These are phyloP conservation scores for Naja naja DNA, from an alignment of 2,113 vertebrate genomes.

Conservation along the genomic window DNA sequence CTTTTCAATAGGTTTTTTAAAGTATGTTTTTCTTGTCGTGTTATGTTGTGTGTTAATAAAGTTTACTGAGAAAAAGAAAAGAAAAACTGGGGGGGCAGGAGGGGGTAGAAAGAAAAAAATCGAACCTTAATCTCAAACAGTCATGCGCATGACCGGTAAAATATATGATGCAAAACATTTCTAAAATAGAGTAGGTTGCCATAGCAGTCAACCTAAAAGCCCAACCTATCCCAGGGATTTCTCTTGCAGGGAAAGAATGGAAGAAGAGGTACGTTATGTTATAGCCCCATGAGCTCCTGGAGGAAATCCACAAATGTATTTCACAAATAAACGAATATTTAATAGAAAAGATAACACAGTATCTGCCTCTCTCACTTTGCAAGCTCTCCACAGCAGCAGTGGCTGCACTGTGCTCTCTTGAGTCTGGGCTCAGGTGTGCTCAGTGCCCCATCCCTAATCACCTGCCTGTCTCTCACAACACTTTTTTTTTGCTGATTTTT, in stretches of 20 bases:
- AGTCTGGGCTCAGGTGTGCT: slow-evolving; percentile 3
- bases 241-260: not conserved
- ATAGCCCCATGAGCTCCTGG: not conserved
- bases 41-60: too few relatives aligned
- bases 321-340: not conserved
- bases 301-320: not conserved
- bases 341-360: not conserved
- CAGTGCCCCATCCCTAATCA: not conserved
- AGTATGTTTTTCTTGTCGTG: too few relatives aligned
- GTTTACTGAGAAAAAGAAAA: too few relatives aligned
- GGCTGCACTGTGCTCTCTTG: not conserved
- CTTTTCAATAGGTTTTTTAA: too few relatives aligned
- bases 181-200: not conserved
- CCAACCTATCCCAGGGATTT: not conserved
- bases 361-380: not conserved
- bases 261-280: not conserved
- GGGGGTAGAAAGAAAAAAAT: not conserved
- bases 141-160: not conserved
- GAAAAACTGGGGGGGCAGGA: too few relatives aligned
- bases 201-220: not conserved
- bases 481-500: not conserved
- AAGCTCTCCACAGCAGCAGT: not conserved
- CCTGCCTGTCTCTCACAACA: not conserved
- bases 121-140: not conserved
- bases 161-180: not conserved